Percentiles rank a stretch among this genome's conserved stretches.
phyloP scores from a whole-genome alignment of 2,888 invertebrate species.

The Megaustenia siamemsis region DNA sequence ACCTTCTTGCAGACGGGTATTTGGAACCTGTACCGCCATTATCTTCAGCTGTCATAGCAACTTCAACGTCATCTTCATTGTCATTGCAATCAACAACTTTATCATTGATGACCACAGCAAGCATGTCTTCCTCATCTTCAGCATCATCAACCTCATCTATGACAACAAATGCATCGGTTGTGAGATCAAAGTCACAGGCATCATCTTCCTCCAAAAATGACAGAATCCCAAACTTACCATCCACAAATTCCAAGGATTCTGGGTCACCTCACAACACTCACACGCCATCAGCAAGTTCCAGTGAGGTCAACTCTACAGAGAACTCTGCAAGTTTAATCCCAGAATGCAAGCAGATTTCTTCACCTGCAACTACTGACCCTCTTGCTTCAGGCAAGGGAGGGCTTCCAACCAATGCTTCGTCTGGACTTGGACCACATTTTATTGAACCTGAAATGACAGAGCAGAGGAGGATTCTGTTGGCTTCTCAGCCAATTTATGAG shows the following conservation, averaged over 20 bases:
- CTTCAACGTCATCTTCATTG: not conserved
- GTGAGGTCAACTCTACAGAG: conserved; percentile 39
- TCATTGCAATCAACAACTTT: not conserved
- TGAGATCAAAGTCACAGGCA: conserved; percentile 4
- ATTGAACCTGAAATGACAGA: conserved; percentile 63
- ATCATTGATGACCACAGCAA: not conserved
- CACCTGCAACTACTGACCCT: not conserved
- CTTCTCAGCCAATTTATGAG: conserved; percentile 75
- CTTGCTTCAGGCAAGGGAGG: not conserved
- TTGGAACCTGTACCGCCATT: conserved; percentile 56
- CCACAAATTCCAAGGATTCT: not conserved
- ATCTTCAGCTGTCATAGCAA: not conserved
- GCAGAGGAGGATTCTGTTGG: conserved; percentile 65
- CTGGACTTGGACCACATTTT: conserved; percentile 47
- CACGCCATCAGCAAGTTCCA: conserved; percentile 16
- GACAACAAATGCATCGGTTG: conserved; percentile 37
- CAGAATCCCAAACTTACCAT: not conserved
- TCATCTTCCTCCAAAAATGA: not conserved
- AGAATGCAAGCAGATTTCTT: conserved; percentile 18
- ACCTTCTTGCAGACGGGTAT: conserved; percentile 69
- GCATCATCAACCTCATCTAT: conserved; percentile 35
- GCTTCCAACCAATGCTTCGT: not conserved
- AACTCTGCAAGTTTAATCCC: conserved; percentile 47
- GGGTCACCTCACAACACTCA: conserved; percentile 14
- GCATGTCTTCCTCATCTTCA: conserved; percentile 35